phyloP scores from a whole-genome alignment of 2,888 invertebrate genomes.

The Belgica antarctica region DNA sequence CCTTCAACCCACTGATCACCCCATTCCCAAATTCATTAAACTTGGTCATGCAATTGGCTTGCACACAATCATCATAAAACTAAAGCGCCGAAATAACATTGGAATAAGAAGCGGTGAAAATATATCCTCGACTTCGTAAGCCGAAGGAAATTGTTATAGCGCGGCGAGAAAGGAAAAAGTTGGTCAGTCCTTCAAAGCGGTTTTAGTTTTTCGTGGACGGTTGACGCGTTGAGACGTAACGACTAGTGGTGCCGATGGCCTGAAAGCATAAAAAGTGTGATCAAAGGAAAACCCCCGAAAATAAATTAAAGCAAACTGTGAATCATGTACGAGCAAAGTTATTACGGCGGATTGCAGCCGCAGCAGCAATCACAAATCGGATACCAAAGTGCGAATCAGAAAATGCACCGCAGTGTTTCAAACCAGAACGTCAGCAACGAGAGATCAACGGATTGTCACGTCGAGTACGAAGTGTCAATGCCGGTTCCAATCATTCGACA shows the following conservation, averaged over 20 bases:
- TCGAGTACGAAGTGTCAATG: slow-evolving; percentile 55
- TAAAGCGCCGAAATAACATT: background rate
- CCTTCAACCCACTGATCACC: too few relatives aligned
- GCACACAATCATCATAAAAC: background rate
- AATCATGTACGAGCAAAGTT: slow-evolving; percentile 40
- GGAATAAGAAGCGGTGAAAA: background rate
- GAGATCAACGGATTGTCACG: slow-evolving; percentile 49
- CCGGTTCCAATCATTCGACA: slow-evolving; percentile 54
- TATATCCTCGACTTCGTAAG: background rate
- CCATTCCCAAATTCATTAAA: too few relatives aligned
- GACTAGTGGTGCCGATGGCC: background rate
- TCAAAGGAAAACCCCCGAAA: slow-evolving; percentile 17
- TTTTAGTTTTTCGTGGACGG: slow-evolving; percentile 23
- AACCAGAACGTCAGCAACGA: slow-evolving; percentile 49
- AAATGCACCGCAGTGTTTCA: slow-evolving; percentile 49
- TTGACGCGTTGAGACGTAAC: background rate
- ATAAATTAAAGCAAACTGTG: background rate
- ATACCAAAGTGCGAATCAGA: slow-evolving; percentile 32
- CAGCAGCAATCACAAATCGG: slow-evolving; percentile 44
- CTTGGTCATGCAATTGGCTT: background rate
- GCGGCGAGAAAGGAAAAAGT: slow-evolving; percentile 25
- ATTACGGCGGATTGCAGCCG: slow-evolving; percentile 34
- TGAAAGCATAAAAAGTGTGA: slow-evolving; percentile 1
- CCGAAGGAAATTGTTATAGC: background rate
- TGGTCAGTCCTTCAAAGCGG: slow-evolving; percentile 37